Conservation (phyloP, 2,113 vertebrate species). For the Pseudopodoces humilis region DNA sequence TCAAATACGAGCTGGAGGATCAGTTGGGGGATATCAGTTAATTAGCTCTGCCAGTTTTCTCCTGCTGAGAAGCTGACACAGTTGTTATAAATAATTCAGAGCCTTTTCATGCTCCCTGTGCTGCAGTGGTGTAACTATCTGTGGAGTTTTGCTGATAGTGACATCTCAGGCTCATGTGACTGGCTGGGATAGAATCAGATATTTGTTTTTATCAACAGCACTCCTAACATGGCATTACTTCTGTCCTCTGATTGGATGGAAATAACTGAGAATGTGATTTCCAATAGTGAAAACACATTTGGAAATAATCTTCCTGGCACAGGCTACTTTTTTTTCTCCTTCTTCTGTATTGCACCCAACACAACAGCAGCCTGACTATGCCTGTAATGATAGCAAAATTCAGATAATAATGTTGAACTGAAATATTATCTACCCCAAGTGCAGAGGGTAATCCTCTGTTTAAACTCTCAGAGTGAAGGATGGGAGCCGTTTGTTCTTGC, state of each 20-base stretch:
- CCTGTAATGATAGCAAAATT: not conserved
- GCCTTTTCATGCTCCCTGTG: not conserved
- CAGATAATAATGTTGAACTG: not conserved
- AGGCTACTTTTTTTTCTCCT: not conserved
- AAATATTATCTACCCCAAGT: not conserved
- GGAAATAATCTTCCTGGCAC: not conserved
- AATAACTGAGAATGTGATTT: conserved; percentile 2
- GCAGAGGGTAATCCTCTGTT: not conserved
- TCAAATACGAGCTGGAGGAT: not conserved
- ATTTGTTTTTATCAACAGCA: conserved; percentile 1
- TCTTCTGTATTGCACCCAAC: not conserved
- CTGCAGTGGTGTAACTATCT: not conserved
- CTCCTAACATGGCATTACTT: not conserved
- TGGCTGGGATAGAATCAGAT: not conserved
- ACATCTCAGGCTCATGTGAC: not conserved
- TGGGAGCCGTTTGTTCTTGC: not conserved
- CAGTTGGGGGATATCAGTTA: not conserved
- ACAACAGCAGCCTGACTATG: not conserved
- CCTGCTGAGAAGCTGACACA: not conserved
- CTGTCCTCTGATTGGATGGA: not conserved
- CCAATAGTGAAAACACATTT: not conserved
- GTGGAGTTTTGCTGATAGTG: not conserved
- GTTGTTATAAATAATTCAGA: conserved; percentile 52
- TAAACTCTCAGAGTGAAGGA: not conserved
- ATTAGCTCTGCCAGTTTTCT: conserved; percentile 31